Percentiles rank a stretch among this genome's conserved stretches.
phyloP scores from a whole-genome alignment of 2,888 invertebrate genomes.

The Polydrusus tereticollis region DNA sequence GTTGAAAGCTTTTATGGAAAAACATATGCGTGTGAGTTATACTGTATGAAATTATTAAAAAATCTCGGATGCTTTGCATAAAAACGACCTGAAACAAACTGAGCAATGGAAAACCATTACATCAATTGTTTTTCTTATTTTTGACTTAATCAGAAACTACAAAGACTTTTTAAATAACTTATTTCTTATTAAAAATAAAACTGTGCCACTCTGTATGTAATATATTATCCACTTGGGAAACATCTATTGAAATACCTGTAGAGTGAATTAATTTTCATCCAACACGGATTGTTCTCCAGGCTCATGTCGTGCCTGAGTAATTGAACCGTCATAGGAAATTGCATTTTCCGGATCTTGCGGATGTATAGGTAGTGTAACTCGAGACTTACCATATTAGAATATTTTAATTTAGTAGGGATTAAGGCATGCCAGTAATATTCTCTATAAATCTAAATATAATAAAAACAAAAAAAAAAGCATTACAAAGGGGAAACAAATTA shows the following conservation, averaged over 20 bases:
- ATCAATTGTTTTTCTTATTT: too few species aligned
- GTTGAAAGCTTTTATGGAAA: neutral
- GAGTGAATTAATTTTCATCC: slow-evolving; percentile 13
- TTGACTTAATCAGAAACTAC: too few species aligned
- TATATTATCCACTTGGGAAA: neutral
- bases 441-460: neutral
- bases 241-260: slow-evolving; percentile 9
- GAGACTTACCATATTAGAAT: neutral
- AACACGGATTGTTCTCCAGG: slow-evolving; percentile 8
- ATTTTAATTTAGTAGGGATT: neutral
- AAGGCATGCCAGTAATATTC: neutral
- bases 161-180: too few species aligned
- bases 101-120: too few species aligned
- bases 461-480: neutral
- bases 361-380: neutral
- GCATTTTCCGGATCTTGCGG: neutral
- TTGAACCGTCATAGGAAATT: slow-evolving; percentile 17
- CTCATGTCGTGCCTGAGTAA: neutral
- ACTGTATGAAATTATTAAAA: too few species aligned
- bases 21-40: too few species aligned
- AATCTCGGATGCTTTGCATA: too few species aligned
- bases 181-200: too few species aligned
- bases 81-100: too few species aligned
- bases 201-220: neutral
- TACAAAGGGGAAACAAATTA: neutral